Base-by-base conservation (phyloP, 2,888 invertebrate genomes). In the Onchidella celtica region DNA sequence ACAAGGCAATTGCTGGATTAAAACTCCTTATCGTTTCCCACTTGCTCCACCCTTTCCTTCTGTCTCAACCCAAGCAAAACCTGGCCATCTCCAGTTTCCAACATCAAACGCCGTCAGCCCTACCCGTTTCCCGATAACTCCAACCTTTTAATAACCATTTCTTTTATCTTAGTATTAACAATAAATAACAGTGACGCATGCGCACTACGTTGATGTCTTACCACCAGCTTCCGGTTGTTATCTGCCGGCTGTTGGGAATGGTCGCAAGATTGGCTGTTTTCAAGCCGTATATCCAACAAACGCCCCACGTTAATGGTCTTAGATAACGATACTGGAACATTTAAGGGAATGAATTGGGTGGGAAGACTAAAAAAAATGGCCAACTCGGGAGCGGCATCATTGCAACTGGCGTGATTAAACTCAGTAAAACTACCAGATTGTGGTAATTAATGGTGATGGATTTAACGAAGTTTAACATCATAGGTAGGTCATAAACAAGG, bases 91-190 rank as follows among this genome's bases (percentile, higher is more conserved):
- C n/a, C n/a, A n/a, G n/a, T n/a, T n/a, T n/a, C n/a, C n/a, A 47
- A 17, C 47, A 47, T 47, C 47, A 47, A 47, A 47, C n/a, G n/a
- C 47, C 17, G 9, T 47, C 47, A 11, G 47, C 9, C 47, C 47
- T 17, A 11, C 47, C 47, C 47, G 9, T 47, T 47, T 17, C 6
- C 9, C 6, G 47, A 47, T 47, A 47, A 17, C 47, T 6, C 9
- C 47, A 17, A 55, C 32, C 32, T 70, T 11, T 55, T 55, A 70
- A 55, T 70, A 70, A 55, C 32, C 38, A 55, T 40, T 70, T 55
- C 14, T 55, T 70, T 70, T 70, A 70, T 70, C 70, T 21, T 27
- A 70, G 47, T 55, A 27, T 70, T 21, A 29, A 27, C 70, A 55
- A 70, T 70, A 70, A 70, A 70, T 55, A 69, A 69, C 68, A 6